Base-by-base conservation (phyloP, 1,140 invertebrate genomes). In the Chironomus tepperi region DNA sequence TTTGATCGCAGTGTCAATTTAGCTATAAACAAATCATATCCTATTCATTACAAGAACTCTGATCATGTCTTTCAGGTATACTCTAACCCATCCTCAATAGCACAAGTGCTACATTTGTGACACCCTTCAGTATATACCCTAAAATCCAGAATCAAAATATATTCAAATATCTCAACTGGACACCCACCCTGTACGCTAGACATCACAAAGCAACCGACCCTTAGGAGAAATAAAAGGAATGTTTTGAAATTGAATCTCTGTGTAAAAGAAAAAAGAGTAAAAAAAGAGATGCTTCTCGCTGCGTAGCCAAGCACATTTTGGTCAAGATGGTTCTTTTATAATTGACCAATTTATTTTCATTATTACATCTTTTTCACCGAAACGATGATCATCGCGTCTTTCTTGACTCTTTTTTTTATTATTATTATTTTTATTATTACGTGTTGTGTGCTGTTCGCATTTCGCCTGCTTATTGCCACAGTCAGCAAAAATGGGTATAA, bases 291-390 rank as follows among this genome's bases (percentile, higher is more conserved):
- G 65, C 19, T 70, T 18, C 65, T 70, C 10, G 65, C 65, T 70
- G 65, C 65, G 65, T 70, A 70, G 47, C 47, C 24, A 57, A 12
- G n/a, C 9, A 21, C 65, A 57, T 21, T 70, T 70, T 18, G 65
- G 65, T 70, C 65, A 70, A 19, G 65, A 70, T 70, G 65, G 65
- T 18, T 70, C 19, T 21, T 70, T 70, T 70, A 70, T 70, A 70
- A 70, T 70, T 70, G 65, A 70, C 65, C 65, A 70, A 70, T 70
- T 70, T 70, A 70, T 70, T 70, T 70, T 70, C 65, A 70, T 70
- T 70, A 70, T 70, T 70, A 70, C 65, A 70, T 70, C 65, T 70
- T 70, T 70, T 70, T 70, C 65, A 70, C 65, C 65, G 19, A 70
- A 70, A 57, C 47, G 47, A 57, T 57, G 65, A 70, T 70, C 65